Percentiles rank a stretch among this genome's conserved stretches.
phyloP scores from a whole-genome alignment of 1,140 invertebrate genomes.

The Lasioglossum albipes region DNA sequence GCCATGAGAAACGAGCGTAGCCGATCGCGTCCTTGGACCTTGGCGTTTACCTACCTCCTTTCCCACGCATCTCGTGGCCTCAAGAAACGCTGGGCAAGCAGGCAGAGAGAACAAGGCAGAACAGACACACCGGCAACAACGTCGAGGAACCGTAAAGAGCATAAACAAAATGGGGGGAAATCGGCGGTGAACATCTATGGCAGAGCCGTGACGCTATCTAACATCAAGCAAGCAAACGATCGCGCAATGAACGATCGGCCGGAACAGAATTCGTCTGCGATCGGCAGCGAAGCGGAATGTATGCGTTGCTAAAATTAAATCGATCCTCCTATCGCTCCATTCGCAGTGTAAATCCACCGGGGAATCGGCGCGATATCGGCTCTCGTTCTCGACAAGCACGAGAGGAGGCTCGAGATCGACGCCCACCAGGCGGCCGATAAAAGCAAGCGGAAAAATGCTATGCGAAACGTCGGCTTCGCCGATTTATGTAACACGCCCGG shows the following conservation, averaged over 20 bases:
- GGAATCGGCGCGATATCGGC: neutral
- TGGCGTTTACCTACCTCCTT: slow-evolving; percentile 30
- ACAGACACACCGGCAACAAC: neutral
- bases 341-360: neutral
- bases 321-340: neutral
- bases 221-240: neutral
- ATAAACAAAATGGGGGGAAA: neutral
- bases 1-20: slow-evolving; percentile 1
- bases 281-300: too few relatives aligned
- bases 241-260: too few relatives aligned
- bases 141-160: neutral
- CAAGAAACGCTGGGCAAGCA: neutral
- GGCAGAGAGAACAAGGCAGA: neutral
- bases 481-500: slow-evolving; percentile 35
- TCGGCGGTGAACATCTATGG: neutral
- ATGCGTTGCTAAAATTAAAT: neutral
- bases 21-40: neutral
- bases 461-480: neutral
- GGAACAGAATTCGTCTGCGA: too few relatives aligned
- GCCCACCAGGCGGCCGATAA: slow-evolving; percentile 53
- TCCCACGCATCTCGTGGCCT: neutral
- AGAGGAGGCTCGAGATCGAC: slow-evolving; percentile 36
- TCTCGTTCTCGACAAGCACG: neutral
- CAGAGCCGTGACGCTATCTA: neutral
- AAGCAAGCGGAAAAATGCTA: neutral